A percentile compares a stretch with the other conserved stretches of the same genome.
These are phyloP conservation scores for Drosophila pseudotalamancana DNA, from an alignment of 2,888 invertebrate species.

Conservation along the genomic window DNA sequence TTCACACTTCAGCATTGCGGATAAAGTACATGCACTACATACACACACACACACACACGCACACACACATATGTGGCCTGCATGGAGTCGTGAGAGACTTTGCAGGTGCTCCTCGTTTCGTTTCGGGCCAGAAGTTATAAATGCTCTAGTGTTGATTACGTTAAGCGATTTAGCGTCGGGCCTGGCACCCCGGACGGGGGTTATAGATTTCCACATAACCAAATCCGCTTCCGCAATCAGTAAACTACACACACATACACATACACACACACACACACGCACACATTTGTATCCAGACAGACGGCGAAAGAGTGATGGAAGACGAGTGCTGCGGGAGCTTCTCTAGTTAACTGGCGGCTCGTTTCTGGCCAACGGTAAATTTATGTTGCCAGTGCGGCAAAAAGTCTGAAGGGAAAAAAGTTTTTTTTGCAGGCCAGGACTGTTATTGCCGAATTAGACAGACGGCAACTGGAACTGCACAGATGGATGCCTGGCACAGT, in stretches of 20 bases:
- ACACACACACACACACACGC: not conserved
- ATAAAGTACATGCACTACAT: conserved; percentile 54
- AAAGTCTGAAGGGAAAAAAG: conserved; percentile 59
- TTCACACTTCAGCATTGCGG: conserved; percentile 55
- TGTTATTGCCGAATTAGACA: conserved; percentile 77
- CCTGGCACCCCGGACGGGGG: conserved; percentile 29
- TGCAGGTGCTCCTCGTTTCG: conserved; percentile 57
- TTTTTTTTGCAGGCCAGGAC: conserved; percentile 37
- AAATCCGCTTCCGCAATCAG: conserved; percentile 78
- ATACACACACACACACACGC: conserved; percentile 6
- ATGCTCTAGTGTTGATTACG: conserved; percentile 55
- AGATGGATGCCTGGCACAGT: conserved; percentile 77
- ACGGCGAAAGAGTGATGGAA: not conserved
- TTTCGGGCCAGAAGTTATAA: conserved; percentile 32
- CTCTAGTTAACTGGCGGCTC: conserved; percentile 73
- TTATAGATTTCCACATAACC: conserved; percentile 74
- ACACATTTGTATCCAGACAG: too few relatives aligned
- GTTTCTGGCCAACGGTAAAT: conserved; percentile 77
- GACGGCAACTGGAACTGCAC: conserved; percentile 70
- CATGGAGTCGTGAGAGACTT: conserved; percentile 62
- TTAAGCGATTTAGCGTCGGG: conserved; percentile 70
- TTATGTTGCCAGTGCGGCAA: conserved; percentile 71
- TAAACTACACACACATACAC: conserved; percentile 65
- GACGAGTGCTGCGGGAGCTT: conserved; percentile 9
- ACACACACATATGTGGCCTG: conserved; percentile 9